Percentiles rank a stretch among this genome's conserved stretches.
Evolutionary conservation across 1,140 invertebrate genomes (phyloP).

Genomic region (Drosophila mayri): DNA sequence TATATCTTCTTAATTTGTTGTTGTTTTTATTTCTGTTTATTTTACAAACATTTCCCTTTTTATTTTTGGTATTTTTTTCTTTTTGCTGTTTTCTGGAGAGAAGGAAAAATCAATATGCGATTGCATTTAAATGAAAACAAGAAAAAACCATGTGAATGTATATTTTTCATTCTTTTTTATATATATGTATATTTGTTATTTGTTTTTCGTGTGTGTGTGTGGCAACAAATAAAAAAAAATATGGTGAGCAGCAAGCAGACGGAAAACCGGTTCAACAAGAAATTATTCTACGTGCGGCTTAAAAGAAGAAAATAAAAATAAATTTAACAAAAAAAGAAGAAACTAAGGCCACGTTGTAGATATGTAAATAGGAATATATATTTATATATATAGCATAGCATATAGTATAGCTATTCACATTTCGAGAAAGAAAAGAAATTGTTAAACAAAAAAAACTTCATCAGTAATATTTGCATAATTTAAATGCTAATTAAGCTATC

Average conservation of each 20-base stretch:
- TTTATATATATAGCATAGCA: slow-evolving; percentile 2
- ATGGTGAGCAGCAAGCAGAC: slow-evolving; percentile 11
- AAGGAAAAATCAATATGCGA: slow-evolving; percentile 74
- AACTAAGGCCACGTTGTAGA: slow-evolving; percentile 36
- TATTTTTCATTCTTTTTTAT: background rate
- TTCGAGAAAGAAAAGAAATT: slow-evolving; percentile 48
- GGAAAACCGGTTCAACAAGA: slow-evolving; percentile 69
- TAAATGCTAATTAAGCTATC: slow-evolving; percentile 68
- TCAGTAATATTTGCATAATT: slow-evolving; percentile 77
- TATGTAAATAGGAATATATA: background rate
- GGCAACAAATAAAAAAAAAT: slow-evolving; percentile 35
- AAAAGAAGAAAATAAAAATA: slow-evolving; percentile 13
- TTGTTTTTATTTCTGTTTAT: slow-evolving; percentile 22
- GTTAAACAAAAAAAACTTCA: slow-evolving; percentile 3
- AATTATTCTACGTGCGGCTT: slow-evolving; percentile 62
- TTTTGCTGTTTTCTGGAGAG: slow-evolving; percentile 18
- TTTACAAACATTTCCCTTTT: slow-evolving; percentile 15
- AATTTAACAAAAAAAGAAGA: slow-evolving; percentile 11
- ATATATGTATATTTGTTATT: background rate
- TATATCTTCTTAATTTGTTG: slow-evolving; percentile 6
- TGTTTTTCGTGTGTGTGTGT: slow-evolving; percentile 12
- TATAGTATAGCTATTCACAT: slow-evolving; percentile 30
- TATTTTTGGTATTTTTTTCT: slow-evolving; percentile 13
- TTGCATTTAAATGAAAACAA: slow-evolving; percentile 65
- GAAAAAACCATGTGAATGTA: slow-evolving; percentile 11